These are phyloP conservation scores for Aricia agestis DNA, from an alignment of 1,140 invertebrate species.

Conservation along the genomic window DNA sequence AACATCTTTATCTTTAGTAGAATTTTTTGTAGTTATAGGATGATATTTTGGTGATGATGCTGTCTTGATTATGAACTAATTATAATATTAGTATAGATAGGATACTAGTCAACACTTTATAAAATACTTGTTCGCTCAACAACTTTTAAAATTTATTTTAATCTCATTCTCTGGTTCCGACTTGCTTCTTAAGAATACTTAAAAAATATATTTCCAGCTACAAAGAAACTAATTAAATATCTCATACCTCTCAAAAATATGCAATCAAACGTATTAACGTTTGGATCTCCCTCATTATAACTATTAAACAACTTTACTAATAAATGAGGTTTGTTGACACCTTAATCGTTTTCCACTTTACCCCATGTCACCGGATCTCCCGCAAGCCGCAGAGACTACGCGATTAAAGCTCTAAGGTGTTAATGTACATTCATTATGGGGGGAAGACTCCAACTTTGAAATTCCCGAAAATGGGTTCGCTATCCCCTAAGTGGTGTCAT, in stretches of 20 bases:
- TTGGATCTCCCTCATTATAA: neutral
- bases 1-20: neutral
- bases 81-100: no score
- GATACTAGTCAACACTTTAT: no score
- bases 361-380: neutral
- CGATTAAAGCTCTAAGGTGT: conserved; percentile 45
- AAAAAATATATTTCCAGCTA: no score
- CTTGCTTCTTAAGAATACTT: no score
- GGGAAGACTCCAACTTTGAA: conserved; percentile 48
- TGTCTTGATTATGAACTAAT: no score
- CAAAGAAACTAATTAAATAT: no score
- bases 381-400: neutral
- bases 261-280: no score
- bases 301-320: neutral
- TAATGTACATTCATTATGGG: conserved; percentile 67
- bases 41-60: no score
- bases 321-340: neutral
- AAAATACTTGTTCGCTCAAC: no score
- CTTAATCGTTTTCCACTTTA: neutral
- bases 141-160: no score
- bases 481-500: conserved; percentile 24
- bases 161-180: no score
- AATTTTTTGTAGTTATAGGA: neutral
- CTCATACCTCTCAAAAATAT: no score
- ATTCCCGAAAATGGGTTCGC: conserved; percentile 43